These are phyloP conservation scores for Drosophila rellima DNA, from an alignment of 2,888 invertebrate species.

Conservation along the genomic window DNA sequence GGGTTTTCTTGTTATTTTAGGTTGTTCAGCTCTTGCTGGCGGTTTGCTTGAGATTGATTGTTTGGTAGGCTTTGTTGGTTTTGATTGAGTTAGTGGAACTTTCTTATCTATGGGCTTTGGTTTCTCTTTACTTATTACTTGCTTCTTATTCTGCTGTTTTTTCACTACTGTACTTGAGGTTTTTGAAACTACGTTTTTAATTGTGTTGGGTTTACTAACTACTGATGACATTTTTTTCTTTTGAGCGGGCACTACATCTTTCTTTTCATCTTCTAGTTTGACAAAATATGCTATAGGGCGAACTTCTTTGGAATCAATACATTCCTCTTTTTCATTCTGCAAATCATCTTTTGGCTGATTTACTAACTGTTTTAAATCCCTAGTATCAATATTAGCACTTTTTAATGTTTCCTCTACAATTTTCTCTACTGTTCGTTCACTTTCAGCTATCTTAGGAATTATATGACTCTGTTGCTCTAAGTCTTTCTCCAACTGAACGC, in stretches of 20 bases:
- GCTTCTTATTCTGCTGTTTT: conserved; percentile 28
- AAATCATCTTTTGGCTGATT: not conserved
- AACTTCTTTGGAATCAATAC: conserved; percentile 44
- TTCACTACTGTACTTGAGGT: not conserved
- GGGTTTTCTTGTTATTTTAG: conserved; percentile 46
- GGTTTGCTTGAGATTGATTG: conserved; percentile 31
- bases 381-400: conserved; percentile 26
- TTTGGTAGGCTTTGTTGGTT: conserved; percentile 27
- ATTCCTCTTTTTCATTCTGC: not conserved
- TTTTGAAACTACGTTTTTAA: conserved; percentile 13
- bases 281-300: conserved; percentile 76
- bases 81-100: conserved; percentile 16
- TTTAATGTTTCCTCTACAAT: conserved; percentile 68
- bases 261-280: conserved; percentile 58
- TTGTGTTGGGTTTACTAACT: conserved; percentile 15
- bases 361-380: not conserved
- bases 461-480: conserved; percentile 4
- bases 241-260: conserved; percentile 11
- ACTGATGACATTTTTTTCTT: conserved; percentile 34
- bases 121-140: conserved; percentile 35
- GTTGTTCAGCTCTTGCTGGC: conserved; percentile 21
- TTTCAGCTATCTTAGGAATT: conserved; percentile 2
- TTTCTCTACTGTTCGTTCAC: conserved; percentile 54
- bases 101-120: conserved; percentile 32
- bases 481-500: conserved; percentile 36